Conservation (phyloP, 2,113 vertebrate species). For the Forbesichthys agassizii region DNA sequence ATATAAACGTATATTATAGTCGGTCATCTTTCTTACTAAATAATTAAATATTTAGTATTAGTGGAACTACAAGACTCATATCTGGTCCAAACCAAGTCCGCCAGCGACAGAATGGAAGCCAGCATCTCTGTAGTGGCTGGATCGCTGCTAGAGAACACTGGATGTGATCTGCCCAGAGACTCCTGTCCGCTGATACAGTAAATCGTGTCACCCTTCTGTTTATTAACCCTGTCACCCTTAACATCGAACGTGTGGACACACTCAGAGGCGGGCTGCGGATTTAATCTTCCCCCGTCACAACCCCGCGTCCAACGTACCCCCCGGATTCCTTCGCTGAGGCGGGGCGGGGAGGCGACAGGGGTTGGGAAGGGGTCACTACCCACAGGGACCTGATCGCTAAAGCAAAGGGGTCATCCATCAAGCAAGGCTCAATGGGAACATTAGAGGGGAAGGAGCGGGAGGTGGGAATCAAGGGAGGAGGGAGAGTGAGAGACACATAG, state of each 20-base stretch:
- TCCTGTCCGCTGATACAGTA: slow-evolving; percentile 45
- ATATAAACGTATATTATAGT: background rate
- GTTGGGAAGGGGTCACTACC: slow-evolving; percentile 14
- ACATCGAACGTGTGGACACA: slow-evolving; percentile 35
- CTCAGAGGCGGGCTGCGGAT: slow-evolving; percentile 43
- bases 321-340: no score
- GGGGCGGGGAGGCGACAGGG: slow-evolving; percentile 2
- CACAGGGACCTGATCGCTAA: slow-evolving; percentile 47
- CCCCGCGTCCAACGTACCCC: no score
- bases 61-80: slow-evolving; percentile 18
- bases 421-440: slow-evolving; percentile 68
- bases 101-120: background rate
- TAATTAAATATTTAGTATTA: background rate
- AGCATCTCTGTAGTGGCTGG: slow-evolving; percentile 15
- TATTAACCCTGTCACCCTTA: slow-evolving; percentile 52
- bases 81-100: slow-evolving; percentile 1
- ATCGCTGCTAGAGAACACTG: background rate
- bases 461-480: slow-evolving; percentile 56
- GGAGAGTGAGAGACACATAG: slow-evolving; percentile 12
- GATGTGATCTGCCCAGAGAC: background rate
- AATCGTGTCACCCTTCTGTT: slow-evolving; percentile 64
- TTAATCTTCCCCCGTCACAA: no score
- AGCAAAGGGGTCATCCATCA: slow-evolving; percentile 75
- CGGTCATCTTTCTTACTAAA: background rate
- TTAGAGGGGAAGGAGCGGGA: slow-evolving; percentile 63